Conservation (phyloP, 2,113 vertebrate species). For the Myrmecophaga tridactyla region DNA sequence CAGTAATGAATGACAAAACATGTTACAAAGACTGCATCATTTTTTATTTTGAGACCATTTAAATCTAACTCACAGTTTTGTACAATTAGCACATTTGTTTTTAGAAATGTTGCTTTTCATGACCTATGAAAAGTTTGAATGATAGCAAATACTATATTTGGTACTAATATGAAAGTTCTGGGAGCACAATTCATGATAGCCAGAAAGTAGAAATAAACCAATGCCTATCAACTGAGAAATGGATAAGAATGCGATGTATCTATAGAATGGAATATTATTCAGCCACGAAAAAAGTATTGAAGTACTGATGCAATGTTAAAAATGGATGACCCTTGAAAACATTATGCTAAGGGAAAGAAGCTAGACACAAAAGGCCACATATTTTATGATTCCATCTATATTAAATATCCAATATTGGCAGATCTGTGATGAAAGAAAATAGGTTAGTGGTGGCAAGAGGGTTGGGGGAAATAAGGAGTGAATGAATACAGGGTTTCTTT, state of each 20-base stretch:
- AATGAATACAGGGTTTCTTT: not conserved
- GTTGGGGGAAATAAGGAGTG: not conserved
- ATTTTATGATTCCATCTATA: not conserved
- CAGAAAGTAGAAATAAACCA: not conserved
- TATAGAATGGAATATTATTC: not conserved
- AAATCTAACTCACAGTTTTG: slow-evolving; percentile 29
- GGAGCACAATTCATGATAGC: not conserved
- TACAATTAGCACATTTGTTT: not conserved
- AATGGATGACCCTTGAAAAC: not conserved
- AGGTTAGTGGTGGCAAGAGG: not conserved
- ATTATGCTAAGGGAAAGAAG: not conserved
- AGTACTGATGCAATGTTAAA: not conserved
- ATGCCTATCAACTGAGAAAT: slow-evolving; percentile 35
- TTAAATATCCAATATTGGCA: not conserved
- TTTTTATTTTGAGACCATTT: slow-evolving; percentile 10
- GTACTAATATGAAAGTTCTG: slow-evolving; percentile 12
- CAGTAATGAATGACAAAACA: slow-evolving; percentile 22
- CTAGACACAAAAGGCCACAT: not conserved
- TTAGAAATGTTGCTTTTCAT: slow-evolving; percentile 24
- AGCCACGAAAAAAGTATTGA: not conserved
- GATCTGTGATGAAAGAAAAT: not conserved
- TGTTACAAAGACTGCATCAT: not conserved
- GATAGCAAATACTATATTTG: not conserved
- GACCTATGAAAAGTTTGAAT: slow-evolving; percentile 33
- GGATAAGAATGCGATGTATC: not conserved